Evolutionary conservation across 2,888 invertebrate genomes (phyloP), one percentile per base, ranked within the genome.

Genomic region (Xylota sylvarum): DNA sequence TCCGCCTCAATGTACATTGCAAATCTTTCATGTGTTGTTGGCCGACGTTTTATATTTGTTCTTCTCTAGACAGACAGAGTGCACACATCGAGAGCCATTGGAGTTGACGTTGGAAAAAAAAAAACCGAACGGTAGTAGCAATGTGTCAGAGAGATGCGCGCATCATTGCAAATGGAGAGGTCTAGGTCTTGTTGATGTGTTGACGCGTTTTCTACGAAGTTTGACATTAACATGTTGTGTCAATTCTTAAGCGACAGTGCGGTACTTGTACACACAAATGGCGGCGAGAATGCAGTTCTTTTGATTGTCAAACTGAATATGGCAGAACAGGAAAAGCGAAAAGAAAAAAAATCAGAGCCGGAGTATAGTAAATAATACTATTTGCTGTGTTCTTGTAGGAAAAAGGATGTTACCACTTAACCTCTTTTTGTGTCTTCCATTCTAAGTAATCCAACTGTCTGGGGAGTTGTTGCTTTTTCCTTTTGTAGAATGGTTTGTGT

Each of bases 351-450:
- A 37, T 12, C 37, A 5, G 9, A 37, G n/a, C 6, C 5, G 10
- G 3, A 4, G 50, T 23, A 73, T 80, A 35, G 7, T 35, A 80
- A 73, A 79, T 78, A 79, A 65, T 72, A 17, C 9, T 79, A 65
- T 79, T 67, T 60, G 74, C 32, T 9, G 14, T 64, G 72, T 37
- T 55, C 30, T 46, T 37, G n/a, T 58, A n/a, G 23, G 52, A 55
- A 81, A 55, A 65, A 81, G 81, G 81, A 81, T 81, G 67, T 81
- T 35, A 67, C 67, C 62, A 74, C 81, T 81, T 81, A 81, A 62
- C 74, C 81, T 81, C 81, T 74, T 81, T 76, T 81, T 74, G 3
- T 32, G 40, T 32, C 14, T 5, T 12, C 12, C 12, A 46, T 32
- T 32, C 6, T 19, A 7, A 17, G 40, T 30, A 43, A 32, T 30